Evolutionary conservation across 2,797 vertebrate genomes (phyloP).

Genomic region (Ciconia nigra): DNA sequence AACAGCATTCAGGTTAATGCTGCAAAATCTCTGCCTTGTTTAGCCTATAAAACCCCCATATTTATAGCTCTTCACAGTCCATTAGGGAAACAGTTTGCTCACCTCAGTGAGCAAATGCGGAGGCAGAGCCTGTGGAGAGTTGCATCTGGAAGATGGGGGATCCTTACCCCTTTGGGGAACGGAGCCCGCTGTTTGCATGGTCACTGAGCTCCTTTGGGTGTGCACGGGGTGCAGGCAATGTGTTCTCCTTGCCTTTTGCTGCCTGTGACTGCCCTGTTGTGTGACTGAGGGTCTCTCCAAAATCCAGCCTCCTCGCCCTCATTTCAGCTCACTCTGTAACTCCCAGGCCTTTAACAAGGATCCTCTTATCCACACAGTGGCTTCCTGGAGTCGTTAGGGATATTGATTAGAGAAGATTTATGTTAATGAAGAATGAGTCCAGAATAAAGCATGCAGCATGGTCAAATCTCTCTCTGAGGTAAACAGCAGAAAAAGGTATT

Average conservation of each 20-base stretch:
- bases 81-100: background rate
- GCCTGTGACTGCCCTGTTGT: background rate
- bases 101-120: background rate
- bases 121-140: background rate
- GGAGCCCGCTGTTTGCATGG: background rate
- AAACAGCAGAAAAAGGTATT: background rate
- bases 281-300: background rate
- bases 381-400: background rate
- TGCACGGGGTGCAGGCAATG: fast-evolving
- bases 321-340: background rate
- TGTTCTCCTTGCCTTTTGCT: background rate
- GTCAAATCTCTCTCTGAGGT: background rate
- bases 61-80: background rate
- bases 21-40: slow-evolving; percentile 7
- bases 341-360: background rate
- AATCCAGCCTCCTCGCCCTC: background rate
- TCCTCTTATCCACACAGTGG: background rate
- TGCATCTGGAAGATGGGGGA: background rate
- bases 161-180: background rate
- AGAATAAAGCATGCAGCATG: background rate
- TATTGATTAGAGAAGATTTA: background rate
- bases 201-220: background rate
- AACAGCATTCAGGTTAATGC: background rate
- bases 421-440: background rate
- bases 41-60: background rate